Conservation (phyloP, 2,113 vertebrate genomes). For the Gallinago jamesoni region DNA sequence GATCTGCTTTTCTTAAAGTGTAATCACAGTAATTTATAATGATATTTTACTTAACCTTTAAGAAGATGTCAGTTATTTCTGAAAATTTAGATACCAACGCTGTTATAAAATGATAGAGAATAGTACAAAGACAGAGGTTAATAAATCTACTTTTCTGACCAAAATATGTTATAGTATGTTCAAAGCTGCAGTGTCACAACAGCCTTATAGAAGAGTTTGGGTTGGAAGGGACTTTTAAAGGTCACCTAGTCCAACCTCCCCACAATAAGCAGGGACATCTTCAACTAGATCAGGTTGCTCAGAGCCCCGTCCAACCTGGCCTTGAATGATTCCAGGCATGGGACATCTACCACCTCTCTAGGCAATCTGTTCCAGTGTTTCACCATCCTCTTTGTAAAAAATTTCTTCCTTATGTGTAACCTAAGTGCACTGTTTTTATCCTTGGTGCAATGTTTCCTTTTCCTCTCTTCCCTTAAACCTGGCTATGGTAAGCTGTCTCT, state of each 20-base stretch:
- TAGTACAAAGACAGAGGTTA: background rate
- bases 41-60: background rate
- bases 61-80: background rate
- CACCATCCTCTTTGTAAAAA: background rate
- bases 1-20: background rate
- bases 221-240: background rate
- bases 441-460: background rate
- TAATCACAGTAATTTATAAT: background rate
- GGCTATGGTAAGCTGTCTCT: background rate
- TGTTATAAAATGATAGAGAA: background rate
- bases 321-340: background rate
- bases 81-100: background rate
- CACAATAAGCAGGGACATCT: background rate
- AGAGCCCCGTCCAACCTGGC: background rate
- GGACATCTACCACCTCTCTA: background rate
- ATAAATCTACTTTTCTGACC: background rate
- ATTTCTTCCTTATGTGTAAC: background rate
- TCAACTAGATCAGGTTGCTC: background rate
- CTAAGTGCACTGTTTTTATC: background rate
- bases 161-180: background rate
- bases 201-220: background rate
- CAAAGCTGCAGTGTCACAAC: background rate
- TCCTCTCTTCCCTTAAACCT: background rate
- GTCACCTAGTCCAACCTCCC: background rate
- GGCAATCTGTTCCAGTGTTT: background rate